Evolutionary conservation across 23 tunicate genomes (phyloP), one percentile per base, ranked within the genome.

Genomic region (Halocynthia aurantium): DNA sequence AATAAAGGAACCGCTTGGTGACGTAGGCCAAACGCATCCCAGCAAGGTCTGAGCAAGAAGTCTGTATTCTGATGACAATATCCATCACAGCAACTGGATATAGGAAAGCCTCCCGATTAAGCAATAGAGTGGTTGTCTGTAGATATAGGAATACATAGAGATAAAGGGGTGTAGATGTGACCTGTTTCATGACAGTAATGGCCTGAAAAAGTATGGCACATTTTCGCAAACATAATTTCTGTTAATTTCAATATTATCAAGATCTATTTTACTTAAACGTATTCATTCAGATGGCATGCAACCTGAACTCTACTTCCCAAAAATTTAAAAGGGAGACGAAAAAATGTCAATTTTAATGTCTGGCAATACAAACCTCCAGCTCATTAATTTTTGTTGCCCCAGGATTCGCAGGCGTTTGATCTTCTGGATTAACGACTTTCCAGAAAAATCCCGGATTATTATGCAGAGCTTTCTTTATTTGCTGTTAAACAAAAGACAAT

Each of bases 61-160:
- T 20, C 61, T 88, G 95, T 53, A 88, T 49, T 12, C 87, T 80
- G 8, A 88, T 60, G 9, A 83, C 55, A 20, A 88, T 52, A 67
- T 88, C 95, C 76, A 88, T 44, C 17, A 81, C 61, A 57, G 77
- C 86, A 5, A 79, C 70, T 5, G 95, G 95, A 80, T 73, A 88
- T 7, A 86, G 53, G 70, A 88, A 76, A 9, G 95, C 80, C 52
- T 88, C 95, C 61, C 65, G 71, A 74, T 88, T 87, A 21, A 88
- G 76, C 18, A 88, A 70, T 71, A 87, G 83, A 50, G 73, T 57
- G 7, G 95, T 83, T 15, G 83, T 83, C 95, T 87, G 68, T 53
- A 58, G 61, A 6, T 60, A 60, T 54, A 62, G 44, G 44, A 31
- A 31, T 31, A 31, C 4, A 31, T 31, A 31, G 44, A 31, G 44